These are phyloP conservation scores for Alloscopus bannaensis DNA, from an alignment of 2,888 invertebrate genomes.

Conservation along the genomic window DNA sequence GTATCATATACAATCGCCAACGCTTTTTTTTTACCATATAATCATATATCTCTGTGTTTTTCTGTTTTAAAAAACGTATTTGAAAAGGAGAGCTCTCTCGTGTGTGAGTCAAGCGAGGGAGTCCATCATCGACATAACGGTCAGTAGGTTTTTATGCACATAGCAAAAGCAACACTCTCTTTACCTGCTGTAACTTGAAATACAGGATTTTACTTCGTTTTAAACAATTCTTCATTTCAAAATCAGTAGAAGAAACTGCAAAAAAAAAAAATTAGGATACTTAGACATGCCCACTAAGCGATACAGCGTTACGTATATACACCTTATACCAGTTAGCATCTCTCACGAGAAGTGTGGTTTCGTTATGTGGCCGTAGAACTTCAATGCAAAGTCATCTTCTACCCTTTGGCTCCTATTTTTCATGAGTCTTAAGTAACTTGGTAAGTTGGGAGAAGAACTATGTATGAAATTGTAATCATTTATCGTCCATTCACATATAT, in stretches of 20 bases:
- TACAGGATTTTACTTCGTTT: slow-evolving; percentile 51
- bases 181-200: slow-evolving; percentile 51
- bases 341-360: no score
- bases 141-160: slow-evolving; percentile 46
- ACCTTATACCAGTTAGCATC: no score
- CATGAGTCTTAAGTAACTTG: no score
- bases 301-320: no score
- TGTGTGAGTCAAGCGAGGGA: background rate
- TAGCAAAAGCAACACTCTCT: slow-evolving; percentile 1
- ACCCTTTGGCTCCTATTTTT: no score
- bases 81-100: slow-evolving; percentile 12
- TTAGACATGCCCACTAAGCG: background rate
- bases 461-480: no score
- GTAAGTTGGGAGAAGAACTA: no score
- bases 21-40: no score
- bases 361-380: no score
- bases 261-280: slow-evolving; percentile 12
- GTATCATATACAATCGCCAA: background rate
- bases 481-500: no score
- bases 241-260: slow-evolving; percentile 40
- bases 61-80: background rate
- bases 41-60: background rate
- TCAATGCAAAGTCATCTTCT: background rate
- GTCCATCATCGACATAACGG: slow-evolving; percentile 39
- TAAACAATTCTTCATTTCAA: slow-evolving; percentile 38